Conservation (phyloP, 2,888 invertebrate species). For the Aporophyla lueneburgensis region DNA sequence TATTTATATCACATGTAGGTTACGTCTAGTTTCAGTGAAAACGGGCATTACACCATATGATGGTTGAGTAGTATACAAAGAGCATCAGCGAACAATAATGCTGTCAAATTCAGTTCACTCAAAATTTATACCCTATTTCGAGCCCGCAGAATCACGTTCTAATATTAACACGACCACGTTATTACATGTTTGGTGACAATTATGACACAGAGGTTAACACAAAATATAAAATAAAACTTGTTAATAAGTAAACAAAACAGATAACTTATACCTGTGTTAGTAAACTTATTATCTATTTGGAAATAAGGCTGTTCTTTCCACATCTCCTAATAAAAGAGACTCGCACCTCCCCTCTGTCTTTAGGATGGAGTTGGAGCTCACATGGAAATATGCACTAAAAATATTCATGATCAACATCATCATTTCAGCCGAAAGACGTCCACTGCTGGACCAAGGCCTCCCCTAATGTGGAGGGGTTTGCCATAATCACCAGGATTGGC, state of each 20-base stretch:
- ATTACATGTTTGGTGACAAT: neutral
- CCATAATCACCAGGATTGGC: too few relatives aligned
- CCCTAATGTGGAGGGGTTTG: too few relatives aligned
- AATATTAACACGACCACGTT: neutral
- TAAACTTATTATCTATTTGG: too few relatives aligned
- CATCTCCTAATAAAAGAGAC: too few relatives aligned
- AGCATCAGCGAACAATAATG: neutral
- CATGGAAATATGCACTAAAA: neutral
- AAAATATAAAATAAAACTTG: too few relatives aligned
- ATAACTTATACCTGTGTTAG: too few relatives aligned
- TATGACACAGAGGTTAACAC: neutral
- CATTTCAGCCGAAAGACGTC: too few relatives aligned
- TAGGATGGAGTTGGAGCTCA: too few relatives aligned
- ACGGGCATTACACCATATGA: neutral
- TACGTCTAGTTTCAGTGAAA: neutral
- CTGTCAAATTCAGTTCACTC: constrained; percentile 15
- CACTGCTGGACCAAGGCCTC: too few relatives aligned
- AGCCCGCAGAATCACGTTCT: neutral
- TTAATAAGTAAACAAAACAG: too few relatives aligned
- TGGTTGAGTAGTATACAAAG: neutral
- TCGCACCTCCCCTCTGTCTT: too few relatives aligned
- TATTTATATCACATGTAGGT: neutral
- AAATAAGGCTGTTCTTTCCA: too few relatives aligned
- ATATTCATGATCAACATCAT: neutral
- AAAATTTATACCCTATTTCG: constrained; percentile 18